phyloP scores from a whole-genome alignment of 2,113 vertebrate species.

The Thermophis baileyi region DNA sequence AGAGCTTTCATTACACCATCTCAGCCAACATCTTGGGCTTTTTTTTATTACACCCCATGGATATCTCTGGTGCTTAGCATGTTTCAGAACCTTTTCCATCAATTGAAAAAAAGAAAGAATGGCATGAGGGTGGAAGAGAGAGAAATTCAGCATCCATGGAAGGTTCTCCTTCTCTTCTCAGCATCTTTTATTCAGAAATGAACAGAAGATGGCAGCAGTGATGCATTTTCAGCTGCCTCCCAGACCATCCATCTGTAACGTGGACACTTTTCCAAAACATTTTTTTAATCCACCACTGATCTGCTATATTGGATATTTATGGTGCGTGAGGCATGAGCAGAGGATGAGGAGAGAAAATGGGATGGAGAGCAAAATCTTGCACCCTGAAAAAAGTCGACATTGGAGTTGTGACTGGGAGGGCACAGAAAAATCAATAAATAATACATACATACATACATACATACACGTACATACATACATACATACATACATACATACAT shows the following conservation, averaged over 20 bases:
- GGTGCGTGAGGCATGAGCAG: neutral
- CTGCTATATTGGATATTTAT: neutral
- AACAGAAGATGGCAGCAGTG: constrained; percentile 63
- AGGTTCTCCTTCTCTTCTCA: neutral
- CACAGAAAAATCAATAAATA: neutral
- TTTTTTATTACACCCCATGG: neutral
- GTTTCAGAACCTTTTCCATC: neutral
- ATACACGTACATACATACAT: no score
- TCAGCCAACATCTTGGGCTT: neutral
- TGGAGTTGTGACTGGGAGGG: neutral
- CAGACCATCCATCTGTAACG: neutral
- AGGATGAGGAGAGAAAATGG: neutral
- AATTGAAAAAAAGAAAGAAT: neutral
- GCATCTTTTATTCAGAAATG: neutral
- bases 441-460: no score
- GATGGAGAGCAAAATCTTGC: neutral
- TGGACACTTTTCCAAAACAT: neutral
- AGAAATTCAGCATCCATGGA: neutral
- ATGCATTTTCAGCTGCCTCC: neutral
- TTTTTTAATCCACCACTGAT: neutral
- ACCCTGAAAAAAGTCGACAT: neutral
- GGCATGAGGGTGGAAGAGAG: neutral
- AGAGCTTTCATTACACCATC: neutral
- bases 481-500: no score
- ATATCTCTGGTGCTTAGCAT: neutral